These are phyloP conservation scores for Gallinago jamesoni DNA, from an alignment of 2,113 vertebrate species.

Conservation along the genomic window DNA sequence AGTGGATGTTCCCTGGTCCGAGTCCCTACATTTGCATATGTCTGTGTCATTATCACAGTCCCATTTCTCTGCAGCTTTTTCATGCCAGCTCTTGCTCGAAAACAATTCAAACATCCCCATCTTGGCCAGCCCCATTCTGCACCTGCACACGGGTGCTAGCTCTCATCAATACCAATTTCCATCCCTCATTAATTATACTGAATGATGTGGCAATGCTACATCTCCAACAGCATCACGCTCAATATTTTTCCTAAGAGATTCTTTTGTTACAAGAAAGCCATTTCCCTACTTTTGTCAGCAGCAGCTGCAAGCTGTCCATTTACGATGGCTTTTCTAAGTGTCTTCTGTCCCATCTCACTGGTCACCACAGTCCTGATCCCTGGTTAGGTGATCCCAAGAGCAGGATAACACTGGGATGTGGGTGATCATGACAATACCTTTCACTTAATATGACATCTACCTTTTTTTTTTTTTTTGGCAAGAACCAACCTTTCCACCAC, in stretches of 20 bases:
- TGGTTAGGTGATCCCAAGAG: neutral
- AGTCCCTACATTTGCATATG: neutral
- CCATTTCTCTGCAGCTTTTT: neutral
- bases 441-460: neutral
- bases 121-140: neutral
- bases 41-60: neutral
- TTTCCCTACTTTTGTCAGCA: neutral
- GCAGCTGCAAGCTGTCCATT: neutral
- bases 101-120: neutral
- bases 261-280: neutral
- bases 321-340: neutral
- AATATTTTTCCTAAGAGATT: neutral
- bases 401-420: neutral
- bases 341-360: neutral
- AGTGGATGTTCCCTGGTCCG: neutral
- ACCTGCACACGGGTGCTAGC: neutral
- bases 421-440: neutral
- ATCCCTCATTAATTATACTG: neutral
- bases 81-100: neutral
- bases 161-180: neutral
- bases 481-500: neutral
- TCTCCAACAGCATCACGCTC: neutral
- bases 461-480: neutral
- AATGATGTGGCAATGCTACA: neutral
- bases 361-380: neutral